These are phyloP conservation scores for Aphidius gifuensis DNA, from an alignment of 1,140 invertebrate genomes.

Conservation along the genomic window DNA sequence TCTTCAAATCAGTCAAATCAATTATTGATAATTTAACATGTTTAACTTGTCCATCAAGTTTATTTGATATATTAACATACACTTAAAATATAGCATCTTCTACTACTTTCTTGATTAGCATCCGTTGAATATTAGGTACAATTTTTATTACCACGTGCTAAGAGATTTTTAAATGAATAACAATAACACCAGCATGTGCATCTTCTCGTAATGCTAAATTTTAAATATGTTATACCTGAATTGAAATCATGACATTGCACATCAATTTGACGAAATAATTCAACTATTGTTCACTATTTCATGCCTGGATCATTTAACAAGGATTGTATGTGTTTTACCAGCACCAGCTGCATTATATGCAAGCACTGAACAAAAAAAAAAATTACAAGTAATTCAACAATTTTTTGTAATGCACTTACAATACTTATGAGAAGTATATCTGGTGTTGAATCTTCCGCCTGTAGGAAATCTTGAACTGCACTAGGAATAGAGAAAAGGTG, in stretches of 20 bases:
- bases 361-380: constrained; percentile 91
- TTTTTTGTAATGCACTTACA: too few relatives aligned
- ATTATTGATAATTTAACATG: constrained; percentile 88
- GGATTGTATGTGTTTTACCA: too few relatives aligned
- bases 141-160: constrained; percentile 85
- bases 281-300: constrained; percentile 88
- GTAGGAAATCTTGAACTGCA: too few relatives aligned
- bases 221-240: constrained; percentile 68
- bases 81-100: too few relatives aligned
- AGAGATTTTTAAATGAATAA: constrained; percentile 81
- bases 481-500: too few relatives aligned
- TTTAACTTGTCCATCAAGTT: constrained; percentile 58
- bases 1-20: constrained; percentile 89
- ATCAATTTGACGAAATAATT: constrained; percentile 83
- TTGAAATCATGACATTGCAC: constrained; percentile 69
- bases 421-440: too few relatives aligned
- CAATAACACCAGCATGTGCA: constrained; percentile 74
- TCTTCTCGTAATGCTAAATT: constrained; percentile 88
- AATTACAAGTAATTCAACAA: too few relatives aligned
- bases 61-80: constrained; percentile 65
- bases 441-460: too few relatives aligned
- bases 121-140: constrained; percentile 96
- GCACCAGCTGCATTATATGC: constrained; percentile 92
- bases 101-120: constrained; percentile 92
- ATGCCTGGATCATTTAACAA: constrained; percentile 88